Evolutionary conservation across 2,113 vertebrate genomes (phyloP), one percentile per base, ranked within the genome.

Genomic region (Shinisaurus crocodilurus): DNA sequence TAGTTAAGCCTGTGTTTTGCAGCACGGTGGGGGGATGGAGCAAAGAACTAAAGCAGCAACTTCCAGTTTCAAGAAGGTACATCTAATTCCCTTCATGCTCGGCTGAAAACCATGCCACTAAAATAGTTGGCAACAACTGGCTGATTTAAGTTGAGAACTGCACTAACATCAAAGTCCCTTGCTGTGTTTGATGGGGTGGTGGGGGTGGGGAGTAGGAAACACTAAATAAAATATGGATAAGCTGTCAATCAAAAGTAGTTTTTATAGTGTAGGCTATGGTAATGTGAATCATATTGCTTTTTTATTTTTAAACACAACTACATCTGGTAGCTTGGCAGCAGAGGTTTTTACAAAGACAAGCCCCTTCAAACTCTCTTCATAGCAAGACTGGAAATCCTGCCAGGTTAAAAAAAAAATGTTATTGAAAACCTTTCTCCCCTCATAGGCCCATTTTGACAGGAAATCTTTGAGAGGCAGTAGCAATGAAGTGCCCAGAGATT

Each of bases 401-500:
- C 97, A 98, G 97, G 97, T 97, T 84, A 95, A 96, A 97, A 95
- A 91, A 92, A 96, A 95, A 97, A 96, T 93, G 95, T 98, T 98
- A 98, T 98, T 98, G 98, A 99, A 98, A 99, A 98, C 96, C 98
- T 98, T 98, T 98, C 98, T 98, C 97, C 97, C 98, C 98, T 98
- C 98, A 98, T 98, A 99, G 98, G 98, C 97, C 97, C 97, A 16
- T 98, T 99, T 98, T 99, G 99, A 99, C 99, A 99, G 98, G 98
- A 99, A 99, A 99, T 99, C 98, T 99, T 99, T 99, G 98, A 98
- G 97, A 98, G 97, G 98, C 98, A 98, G 97, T 96, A 95, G 97
- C 97, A 98, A 97, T 98, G 98, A 99, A 99, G 98, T 99, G 98
- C 98, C 98, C 98, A 98, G 98, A 99, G 99, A 99, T 98, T 99